Base-by-base conservation (phyloP, 2,888 invertebrate species). In the Ectropis crepuscularia region DNA sequence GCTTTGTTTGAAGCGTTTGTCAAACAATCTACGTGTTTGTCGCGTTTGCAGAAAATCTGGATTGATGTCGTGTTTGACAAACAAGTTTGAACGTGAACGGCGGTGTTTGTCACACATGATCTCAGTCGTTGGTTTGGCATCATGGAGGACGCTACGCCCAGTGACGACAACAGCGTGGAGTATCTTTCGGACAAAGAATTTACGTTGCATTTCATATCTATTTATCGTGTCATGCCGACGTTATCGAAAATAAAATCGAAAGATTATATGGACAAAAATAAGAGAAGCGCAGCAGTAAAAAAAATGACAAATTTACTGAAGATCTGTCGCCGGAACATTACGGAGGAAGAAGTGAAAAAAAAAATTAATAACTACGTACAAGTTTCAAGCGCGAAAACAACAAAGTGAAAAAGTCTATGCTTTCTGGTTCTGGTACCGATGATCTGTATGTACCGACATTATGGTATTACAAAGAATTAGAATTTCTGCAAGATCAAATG, bases 301-400 rank as follows among this genome's bases (percentile, higher is more conserved):
- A 61, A 65, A 65, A 65, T 65, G 57, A 65, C 65, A 57, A 58
- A 65, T 65, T 61, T 65, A 65, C 54, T 65, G 60, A 64, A 61
- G 61, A 61, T 61, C 28, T 61, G 55, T 61, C 61, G 49, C 57
- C 57, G 59, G 53, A 53, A 53, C 47, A 54, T 61, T 61, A 61
- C 61, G 61, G 61, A 61, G 61, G 54, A 61, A 61, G 54, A 61
- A 48, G 61, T 61, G 54, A 61, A 61, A 48, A 57, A 63, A 49
- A 57, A 43, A 48, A 58, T 42, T 47, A 48, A 60, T 43, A 53
- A 28, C 16, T 28, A 28, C 16, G 2, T 53, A 61, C 61, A 55
- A 61, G 61, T 55, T 61, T 61, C 55, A 61, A 55, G 50, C 61
- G 61, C 57, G 61, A 62, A 62, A 62, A 62, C 60, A 62, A 62